phyloP scores from a whole-genome alignment of 2,113 vertebrate genomes.

The Paracanthobrama guichenoti region DNA sequence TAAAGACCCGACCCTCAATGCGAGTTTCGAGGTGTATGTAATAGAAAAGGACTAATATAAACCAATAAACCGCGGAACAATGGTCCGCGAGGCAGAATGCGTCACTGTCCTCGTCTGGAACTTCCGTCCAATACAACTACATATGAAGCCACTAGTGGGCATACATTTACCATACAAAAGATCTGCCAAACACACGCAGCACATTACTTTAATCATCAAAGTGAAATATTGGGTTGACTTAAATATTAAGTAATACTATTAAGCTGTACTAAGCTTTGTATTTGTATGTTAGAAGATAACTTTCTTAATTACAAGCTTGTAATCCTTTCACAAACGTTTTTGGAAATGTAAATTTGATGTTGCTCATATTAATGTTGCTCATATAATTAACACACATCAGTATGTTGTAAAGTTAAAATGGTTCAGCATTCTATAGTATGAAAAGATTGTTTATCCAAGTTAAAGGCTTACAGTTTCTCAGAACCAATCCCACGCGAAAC shows the following conservation, averaged over 20 bases:
- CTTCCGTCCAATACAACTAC: background rate
- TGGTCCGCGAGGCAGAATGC: background rate
- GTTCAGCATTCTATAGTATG: background rate
- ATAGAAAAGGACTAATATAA: background rate
- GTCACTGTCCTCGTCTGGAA: background rate
- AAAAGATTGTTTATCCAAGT: background rate
- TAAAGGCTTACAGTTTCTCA: background rate
- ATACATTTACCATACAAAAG: slow-evolving; percentile 12
- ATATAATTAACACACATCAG: background rate
- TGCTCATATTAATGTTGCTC: background rate
- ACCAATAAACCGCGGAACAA: background rate
- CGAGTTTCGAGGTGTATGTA: no score
- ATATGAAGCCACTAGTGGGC: slow-evolving; percentile 12
- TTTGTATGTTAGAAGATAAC: background rate
- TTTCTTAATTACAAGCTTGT: background rate
- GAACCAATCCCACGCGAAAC: background rate
- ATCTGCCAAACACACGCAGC: background rate
- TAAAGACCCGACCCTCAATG: background rate
- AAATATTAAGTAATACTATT: background rate
- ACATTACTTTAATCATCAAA: background rate
- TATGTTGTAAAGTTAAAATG: background rate
- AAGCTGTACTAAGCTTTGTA: background rate
- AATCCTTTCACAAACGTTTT: background rate
- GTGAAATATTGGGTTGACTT: background rate
- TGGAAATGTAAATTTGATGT: background rate